Percentiles rank a stretch among this genome's conserved stretches.
These are phyloP conservation scores for Brachionus manjavacas DNA, from an alignment of 1,140 invertebrate species.

Conservation along the genomic window DNA sequence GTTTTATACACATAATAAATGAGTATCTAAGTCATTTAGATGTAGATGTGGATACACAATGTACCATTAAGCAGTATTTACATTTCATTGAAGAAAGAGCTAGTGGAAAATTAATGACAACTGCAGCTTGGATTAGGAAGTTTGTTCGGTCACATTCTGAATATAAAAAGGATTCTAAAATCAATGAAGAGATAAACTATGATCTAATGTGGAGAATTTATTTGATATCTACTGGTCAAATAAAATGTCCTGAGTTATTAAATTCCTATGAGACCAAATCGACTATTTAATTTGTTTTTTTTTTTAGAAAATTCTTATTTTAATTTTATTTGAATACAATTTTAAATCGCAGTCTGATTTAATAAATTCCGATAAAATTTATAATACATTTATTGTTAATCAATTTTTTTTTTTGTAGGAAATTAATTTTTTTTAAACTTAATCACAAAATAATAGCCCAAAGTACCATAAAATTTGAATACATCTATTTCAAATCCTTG, in stretches of 20 bases:
- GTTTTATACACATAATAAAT: slow-evolving; percentile 85
- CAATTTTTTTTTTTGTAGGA: too few relatives aligned
- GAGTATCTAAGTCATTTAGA: slow-evolving; percentile 80
- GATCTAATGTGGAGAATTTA: slow-evolving; percentile 72
- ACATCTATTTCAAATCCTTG: too few relatives aligned
- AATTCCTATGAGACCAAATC: slow-evolving; percentile 6
- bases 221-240: slow-evolving; percentile 32
- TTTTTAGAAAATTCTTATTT: not conserved
- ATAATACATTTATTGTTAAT: not conserved
- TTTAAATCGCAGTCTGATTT: not conserved
- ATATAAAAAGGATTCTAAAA: slow-evolving; percentile 82
- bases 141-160: slow-evolving; percentile 81
- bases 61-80: slow-evolving; percentile 92
- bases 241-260: slow-evolving; percentile 10
- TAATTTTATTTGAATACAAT: not conserved
- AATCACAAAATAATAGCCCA: too few relatives aligned
- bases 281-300: slow-evolving; percentile 13
- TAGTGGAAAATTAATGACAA: slow-evolving; percentile 58
- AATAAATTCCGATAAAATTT: not conserved
- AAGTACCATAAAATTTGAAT: too few relatives aligned
- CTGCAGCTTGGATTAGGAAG: slow-evolving; percentile 75
- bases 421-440: too few relatives aligned
- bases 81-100: slow-evolving; percentile 85
- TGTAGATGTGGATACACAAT: slow-evolving; percentile 84
- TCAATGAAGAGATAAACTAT: slow-evolving; percentile 83